These are phyloP conservation scores for Nomada flava DNA, from an alignment of 2,888 invertebrate species.

Conservation along the genomic window DNA sequence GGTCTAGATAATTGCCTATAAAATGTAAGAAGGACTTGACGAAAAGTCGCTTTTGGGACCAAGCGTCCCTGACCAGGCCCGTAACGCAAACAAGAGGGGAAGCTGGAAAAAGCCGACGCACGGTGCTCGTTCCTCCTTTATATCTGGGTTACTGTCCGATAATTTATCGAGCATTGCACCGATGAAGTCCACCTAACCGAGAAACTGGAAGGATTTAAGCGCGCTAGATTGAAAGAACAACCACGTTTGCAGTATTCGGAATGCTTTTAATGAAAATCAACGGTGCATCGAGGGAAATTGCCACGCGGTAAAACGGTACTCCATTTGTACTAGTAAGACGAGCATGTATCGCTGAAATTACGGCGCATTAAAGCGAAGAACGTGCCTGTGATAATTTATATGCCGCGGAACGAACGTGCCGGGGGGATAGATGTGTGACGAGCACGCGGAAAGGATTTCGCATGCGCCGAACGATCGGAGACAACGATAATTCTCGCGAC, in stretches of 20 bases:
- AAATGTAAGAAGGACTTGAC: too few species aligned
- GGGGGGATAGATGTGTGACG: constrained; percentile 37
- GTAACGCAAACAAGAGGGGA: background rate
- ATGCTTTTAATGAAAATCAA: constrained; percentile 48
- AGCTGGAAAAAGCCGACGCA: background rate
- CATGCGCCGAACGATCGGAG: constrained; percentile 36
- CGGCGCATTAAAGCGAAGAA: constrained; percentile 62
- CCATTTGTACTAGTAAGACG: constrained; percentile 44
- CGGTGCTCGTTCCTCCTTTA: background rate
- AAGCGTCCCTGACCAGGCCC: background rate
- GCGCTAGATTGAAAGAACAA: constrained; percentile 9
- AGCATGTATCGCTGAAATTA: constrained; percentile 57
- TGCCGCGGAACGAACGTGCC: constrained; percentile 55
- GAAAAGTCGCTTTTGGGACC: background rate
- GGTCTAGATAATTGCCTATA: too few species aligned
- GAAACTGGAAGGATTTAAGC: constrained; percentile 18
- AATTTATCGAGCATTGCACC: constrained; percentile 24
- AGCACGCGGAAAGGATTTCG: constrained; percentile 47
- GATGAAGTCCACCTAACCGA: constrained; percentile 12
- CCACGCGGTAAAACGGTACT: constrained; percentile 49
- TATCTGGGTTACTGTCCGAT: background rate
- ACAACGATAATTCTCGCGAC: constrained; percentile 26
- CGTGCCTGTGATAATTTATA: constrained; percentile 64
- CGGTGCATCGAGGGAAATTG: constrained; percentile 50
- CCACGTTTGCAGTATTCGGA: constrained; percentile 23